Conservation (phyloP, 1,140 invertebrate genomes). For the Acromyrmex charruanus region DNA sequence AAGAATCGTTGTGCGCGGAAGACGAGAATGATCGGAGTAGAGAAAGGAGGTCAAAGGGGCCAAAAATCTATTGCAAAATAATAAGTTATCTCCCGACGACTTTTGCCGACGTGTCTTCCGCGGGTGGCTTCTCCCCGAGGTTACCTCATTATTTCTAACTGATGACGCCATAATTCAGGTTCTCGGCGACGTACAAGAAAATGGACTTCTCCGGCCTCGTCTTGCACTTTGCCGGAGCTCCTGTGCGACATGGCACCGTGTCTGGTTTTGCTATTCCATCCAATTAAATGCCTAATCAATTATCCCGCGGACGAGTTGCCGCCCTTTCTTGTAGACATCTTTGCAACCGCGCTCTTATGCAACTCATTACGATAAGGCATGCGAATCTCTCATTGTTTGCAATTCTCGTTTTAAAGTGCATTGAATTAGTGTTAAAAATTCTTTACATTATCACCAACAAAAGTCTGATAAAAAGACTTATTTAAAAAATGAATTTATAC, state of each 20-base stretch:
- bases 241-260: slow-evolving; percentile 61
- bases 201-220: slow-evolving; percentile 78
- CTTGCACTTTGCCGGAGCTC: slow-evolving; percentile 58
- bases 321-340: slow-evolving; percentile 71
- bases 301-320: slow-evolving; percentile 68
- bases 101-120: slow-evolving; percentile 80
- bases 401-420: slow-evolving; percentile 41
- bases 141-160: slow-evolving; percentile 84
- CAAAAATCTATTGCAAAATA: slow-evolving; percentile 81
- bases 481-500: not conserved
- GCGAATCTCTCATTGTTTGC: slow-evolving; percentile 43
- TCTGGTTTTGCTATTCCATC: slow-evolving; percentile 76
- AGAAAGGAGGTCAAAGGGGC: slow-evolving; percentile 32
- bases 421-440: slow-evolving; percentile 41
- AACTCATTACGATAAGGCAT: slow-evolving; percentile 58
- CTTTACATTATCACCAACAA: not conserved
- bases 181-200: slow-evolving; percentile 81
- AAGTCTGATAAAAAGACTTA: not conserved
- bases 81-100: slow-evolving; percentile 79
- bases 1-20: not conserved
- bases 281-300: slow-evolving; percentile 83
- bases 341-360: slow-evolving; percentile 57
- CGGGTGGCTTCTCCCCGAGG: slow-evolving; percentile 73
- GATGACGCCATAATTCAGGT: slow-evolving; percentile 83
- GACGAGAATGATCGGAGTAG: not conserved